Evolutionary conservation across 2,113 vertebrate genomes (phyloP).

Genomic region (Cynocephalus volans): DNA sequence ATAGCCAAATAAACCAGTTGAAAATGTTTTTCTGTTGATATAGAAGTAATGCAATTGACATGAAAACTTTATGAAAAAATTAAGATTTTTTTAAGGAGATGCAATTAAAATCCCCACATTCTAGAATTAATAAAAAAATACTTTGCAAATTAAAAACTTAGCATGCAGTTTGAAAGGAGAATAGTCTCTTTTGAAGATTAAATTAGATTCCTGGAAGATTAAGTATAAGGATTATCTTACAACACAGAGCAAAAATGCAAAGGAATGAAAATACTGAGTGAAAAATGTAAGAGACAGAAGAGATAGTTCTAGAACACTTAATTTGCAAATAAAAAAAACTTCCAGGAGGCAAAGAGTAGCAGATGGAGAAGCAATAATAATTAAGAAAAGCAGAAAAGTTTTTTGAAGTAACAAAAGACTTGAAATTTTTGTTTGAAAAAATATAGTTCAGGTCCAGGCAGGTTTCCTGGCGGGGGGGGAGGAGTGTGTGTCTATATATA

Average conservation of each 20-base stretch:
- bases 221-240: background rate
- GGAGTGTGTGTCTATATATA: fast-evolving
- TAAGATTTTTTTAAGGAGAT: background rate
- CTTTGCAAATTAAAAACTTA: background rate
- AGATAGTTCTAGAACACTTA: background rate
- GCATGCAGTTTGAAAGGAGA: background rate
- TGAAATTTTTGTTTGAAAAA: slow-evolving; percentile 27
- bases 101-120: background rate
- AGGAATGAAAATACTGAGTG: background rate
- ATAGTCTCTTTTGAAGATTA: background rate
- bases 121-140: background rate
- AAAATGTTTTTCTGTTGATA: background rate
- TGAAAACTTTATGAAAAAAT: background rate
- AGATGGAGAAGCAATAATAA: slow-evolving; percentile 1
- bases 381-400: background rate
- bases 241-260: background rate
- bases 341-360: background rate
- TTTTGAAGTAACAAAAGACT: background rate
- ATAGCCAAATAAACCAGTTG: background rate
- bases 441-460: background rate
- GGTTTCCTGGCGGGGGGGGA: background rate
- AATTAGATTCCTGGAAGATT: slow-evolving; percentile 36
- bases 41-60: background rate
- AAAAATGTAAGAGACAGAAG: background rate
- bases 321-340: background rate